Base-by-base conservation (phyloP, 1,140 invertebrate genomes). In the Zaprionus lachaisei region DNA sequence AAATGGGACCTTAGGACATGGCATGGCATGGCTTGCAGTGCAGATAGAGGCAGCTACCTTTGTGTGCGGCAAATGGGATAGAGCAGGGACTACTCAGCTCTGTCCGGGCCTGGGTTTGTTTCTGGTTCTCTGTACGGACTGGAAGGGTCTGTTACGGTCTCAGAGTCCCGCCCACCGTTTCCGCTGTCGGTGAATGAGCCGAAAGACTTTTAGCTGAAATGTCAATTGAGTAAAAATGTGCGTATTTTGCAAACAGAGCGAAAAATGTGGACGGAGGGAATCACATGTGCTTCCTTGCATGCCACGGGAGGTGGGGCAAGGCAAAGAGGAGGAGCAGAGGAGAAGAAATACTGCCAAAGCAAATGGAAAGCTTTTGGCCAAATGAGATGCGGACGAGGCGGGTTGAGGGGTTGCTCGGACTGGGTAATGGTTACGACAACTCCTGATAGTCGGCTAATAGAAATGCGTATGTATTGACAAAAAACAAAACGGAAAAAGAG, bases 201-300 rank as follows among this genome's bases (percentile, higher is more conserved):
- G 41, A 47, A 67, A 72, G 75, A 73, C 75, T 77, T 67, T 77
- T 73, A 72, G 75, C 75, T 72, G 44, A 77, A 73, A 77, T 77
- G 75, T 77, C 75, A 77, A 77, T 77, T 77, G 70, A 72, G 75
- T 73, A 73, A 77, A 76, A 77, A 77, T 77, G 75, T 77, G 63
- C 75, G 75, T 77, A 77, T 73, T 77, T 73, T 72, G 74, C 70
- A 77, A 77, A 72, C 74, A 77, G 70, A 67, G 68, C 62, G 70
- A 60, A 72, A 66, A 67, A 76, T 58, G 34, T 49, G 55, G 65
- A 58, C 55, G 28, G 7, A 47, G 41, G 41, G 7, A 47, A 47
- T 7, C 34, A 71, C 47, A 54, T 44, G 31, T 51, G 60, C 47
- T 22, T 66, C 4, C 24, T 1, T 26, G 24, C 24, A 26, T 26